These are phyloP conservation scores for Trichogramma evanescens DNA, from an alignment of 2,888 invertebrate species.

Conservation along the genomic window DNA sequence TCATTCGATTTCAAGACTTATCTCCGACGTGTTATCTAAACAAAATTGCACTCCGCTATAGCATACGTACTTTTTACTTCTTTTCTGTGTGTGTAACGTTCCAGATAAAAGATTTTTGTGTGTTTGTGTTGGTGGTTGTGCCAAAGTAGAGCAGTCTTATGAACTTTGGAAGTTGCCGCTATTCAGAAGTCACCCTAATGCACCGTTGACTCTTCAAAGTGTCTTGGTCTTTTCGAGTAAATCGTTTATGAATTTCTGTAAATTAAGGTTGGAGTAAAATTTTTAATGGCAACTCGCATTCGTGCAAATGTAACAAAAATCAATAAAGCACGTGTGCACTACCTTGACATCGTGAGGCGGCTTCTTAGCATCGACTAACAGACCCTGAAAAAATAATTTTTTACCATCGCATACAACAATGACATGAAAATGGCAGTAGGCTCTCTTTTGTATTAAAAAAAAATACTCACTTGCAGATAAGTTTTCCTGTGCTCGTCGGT, in stretches of 20 bases:
- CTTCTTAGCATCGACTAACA: constrained; percentile 77
- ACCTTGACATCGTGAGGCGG: constrained; percentile 82
- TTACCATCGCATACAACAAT: neutral
- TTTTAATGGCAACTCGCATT: constrained; percentile 9
- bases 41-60: no score
- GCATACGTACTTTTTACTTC: no score
- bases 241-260: constrained; percentile 85
- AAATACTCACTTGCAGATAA: constrained; percentile 63
- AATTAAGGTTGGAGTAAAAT: constrained; percentile 37
- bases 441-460: neutral
- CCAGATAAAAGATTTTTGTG: no score
- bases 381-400: constrained; percentile 54
- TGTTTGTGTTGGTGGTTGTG: neutral
- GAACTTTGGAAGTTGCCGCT: neutral
- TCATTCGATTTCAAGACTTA: no score
- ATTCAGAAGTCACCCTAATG: neutral
- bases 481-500: constrained; percentile 76
- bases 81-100: no score
- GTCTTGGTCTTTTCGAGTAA: constrained; percentile 84
- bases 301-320: constrained; percentile 9
- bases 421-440: neutral
- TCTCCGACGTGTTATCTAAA: no score
- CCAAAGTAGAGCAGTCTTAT: constrained; percentile 9
- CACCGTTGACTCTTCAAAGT: constrained; percentile 54
- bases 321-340: constrained; percentile 32